These are phyloP conservation scores for Phymanthus crucifer DNA, from an alignment of 92 coral and sea anemone species.

Conservation along the genomic window DNA sequence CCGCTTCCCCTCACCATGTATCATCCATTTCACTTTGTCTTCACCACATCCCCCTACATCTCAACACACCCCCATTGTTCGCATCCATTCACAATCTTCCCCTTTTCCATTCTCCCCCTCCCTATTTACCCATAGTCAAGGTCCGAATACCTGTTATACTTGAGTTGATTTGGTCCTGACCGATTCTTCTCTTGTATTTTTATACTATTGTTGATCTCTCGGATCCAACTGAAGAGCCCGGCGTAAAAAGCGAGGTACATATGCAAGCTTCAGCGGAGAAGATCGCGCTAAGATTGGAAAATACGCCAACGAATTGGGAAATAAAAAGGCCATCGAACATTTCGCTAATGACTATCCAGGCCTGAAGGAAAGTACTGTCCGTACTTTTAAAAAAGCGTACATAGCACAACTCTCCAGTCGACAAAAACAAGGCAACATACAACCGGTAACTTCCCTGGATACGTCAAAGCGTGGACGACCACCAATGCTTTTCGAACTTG, in stretches of 20 bases:
- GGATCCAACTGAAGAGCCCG: slow-evolving; percentile 13
- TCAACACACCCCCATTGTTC: too few species aligned
- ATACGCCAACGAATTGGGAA: slow-evolving; percentile 37
- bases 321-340: slow-evolving; percentile 26
- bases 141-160: too few species aligned
- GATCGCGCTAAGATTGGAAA: slow-evolving; percentile 32
- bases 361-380: slow-evolving; percentile 36
- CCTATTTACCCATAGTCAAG: too few species aligned
- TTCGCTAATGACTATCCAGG: slow-evolving; percentile 18
- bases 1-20: too few species aligned
- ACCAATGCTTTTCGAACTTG: slow-evolving; percentile 34
- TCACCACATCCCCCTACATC: too few species aligned
- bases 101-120: too few species aligned
- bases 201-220: slow-evolving; percentile 42
- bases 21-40: too few species aligned
- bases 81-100: too few species aligned
- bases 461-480: slow-evolving; percentile 23
- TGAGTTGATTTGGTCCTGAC: too few species aligned
- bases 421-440: neutral
- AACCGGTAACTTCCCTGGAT: slow-evolving; percentile 9
- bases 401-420: slow-evolving; percentile 1
- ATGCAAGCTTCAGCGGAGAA: slow-evolving; percentile 27
- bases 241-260: slow-evolving; percentile 42
- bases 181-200: too few species aligned
- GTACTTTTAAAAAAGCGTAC: slow-evolving; percentile 32